These are phyloP conservation scores for Tympanuchus pallidicinctus DNA, from an alignment of 2,113 vertebrate genomes.

Conservation along the genomic window DNA sequence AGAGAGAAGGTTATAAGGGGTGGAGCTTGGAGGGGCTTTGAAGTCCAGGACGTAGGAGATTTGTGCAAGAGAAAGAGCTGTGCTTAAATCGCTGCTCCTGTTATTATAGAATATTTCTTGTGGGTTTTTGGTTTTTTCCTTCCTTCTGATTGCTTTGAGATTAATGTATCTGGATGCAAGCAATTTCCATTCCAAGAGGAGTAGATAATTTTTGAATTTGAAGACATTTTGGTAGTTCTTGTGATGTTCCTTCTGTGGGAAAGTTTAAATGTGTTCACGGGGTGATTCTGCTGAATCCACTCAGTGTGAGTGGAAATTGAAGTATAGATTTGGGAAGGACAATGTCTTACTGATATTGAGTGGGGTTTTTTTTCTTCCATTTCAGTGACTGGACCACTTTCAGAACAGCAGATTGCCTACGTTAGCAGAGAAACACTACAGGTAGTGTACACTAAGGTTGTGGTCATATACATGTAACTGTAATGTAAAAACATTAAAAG, in stretches of 20 bases:
- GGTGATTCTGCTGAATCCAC: not conserved
- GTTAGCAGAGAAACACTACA: conserved; percentile 98
- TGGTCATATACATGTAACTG: not conserved
- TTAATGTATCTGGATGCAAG: not conserved
- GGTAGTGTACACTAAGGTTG: conserved; percentile 75
- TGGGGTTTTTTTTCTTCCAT: conserved; percentile 18
- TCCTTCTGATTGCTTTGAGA: not conserved
- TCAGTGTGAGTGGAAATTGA: not conserved
- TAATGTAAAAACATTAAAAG: not conserved
- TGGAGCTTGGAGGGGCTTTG: not conserved
- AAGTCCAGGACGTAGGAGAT: not conserved
- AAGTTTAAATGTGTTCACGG: not conserved
- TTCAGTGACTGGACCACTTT: conserved; percentile 95
- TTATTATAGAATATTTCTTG: not conserved
- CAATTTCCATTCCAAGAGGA: not conserved
- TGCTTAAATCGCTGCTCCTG: not conserved
- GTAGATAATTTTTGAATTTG: not conserved
- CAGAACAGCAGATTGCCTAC: conserved; percentile 97
- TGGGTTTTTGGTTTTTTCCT: not conserved
- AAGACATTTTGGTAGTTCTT: not conserved
- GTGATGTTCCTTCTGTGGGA: not conserved
- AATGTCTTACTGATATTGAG: conserved; percentile 1
- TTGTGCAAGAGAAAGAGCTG: not conserved
- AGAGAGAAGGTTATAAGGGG: not conserved
- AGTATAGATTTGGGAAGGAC: not conserved